Evolutionary conservation across 2,888 invertebrate genomes (phyloP), one percentile per base, ranked within the genome.

Genomic region (Callinectes sapidus): DNA sequence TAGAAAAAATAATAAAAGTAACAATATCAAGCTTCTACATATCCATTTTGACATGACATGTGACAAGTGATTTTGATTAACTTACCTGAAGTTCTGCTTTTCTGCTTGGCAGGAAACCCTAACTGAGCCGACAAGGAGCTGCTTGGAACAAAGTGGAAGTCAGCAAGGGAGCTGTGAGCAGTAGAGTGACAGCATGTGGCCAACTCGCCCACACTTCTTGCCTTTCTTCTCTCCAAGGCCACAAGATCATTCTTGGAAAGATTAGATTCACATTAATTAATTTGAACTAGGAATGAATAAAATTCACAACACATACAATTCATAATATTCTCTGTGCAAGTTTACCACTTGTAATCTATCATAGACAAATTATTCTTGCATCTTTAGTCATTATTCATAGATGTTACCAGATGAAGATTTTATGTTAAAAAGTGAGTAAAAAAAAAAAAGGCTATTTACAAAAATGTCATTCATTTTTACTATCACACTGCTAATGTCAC

Each of bases 101-200:
- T 10, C 71, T 6, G 71, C 71, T 28, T 71, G 71, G 28, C n/a
- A 71, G 71, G n/a, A 23, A n/a, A 16, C 3, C n/a, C 8, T 6
- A 5, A 23, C 71, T 71, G 16, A 14, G 16, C 8, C 5, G 23
- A 23, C 71, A 5, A 14, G 2, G 18, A 23, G 71, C 8, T 71
- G 71, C n/a, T 71, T 28, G 71, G 71, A 28, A 71, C 71, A 71
- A 71, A 71, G 28, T 28, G 71, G 71, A 71, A 71, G 71, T 71
- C 71, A n/a, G n/a, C 71, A 23, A 71, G 8, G 71, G 71, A 10
- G 71, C 71, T 71, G n/a, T n/a, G n/a, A 28, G n/a, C n/a, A n/a
- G 23, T n/a, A 71, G 71, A 28, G 8, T 16, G 71, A 5, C 71
- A 23, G n/a, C 71, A 71, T 10, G 23, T 71, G 23, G 71, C 71